Base-by-base conservation (phyloP, 2,888 invertebrate species). In the Gibbula magus region DNA sequence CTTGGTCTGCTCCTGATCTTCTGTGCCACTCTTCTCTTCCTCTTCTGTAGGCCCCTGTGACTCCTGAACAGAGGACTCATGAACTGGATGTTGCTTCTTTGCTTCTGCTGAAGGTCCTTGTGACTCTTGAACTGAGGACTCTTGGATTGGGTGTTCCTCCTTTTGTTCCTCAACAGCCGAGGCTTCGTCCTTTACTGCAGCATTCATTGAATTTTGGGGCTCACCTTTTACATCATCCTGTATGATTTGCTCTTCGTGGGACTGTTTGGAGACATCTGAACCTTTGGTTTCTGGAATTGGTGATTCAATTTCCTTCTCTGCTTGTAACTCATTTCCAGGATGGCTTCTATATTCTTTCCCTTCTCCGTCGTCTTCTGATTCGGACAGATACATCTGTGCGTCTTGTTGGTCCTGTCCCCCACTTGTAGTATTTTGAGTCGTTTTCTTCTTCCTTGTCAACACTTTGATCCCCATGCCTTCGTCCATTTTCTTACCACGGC, bases 41-140 rank as follows among this genome's bases (percentile, higher is more conserved):
- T 56, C 16, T 52, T 52, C 13, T 52, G 52, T 52, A 16, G 0
- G 13, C 0, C 25, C 35, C 7, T 35, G 35, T 8, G 73, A 76
- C 20, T 78, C 79, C 45, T 79, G 75, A 54, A 74, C 5, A 4
- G 8, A 35, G n/a, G 20, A 22, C 61, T 25, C 22, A 3, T 22
- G 16, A 13, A 25, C 16, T 61, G 22, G 25, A 61, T 25, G 25
- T 61, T 22, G 18, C 29, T 13, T 5, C 61, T 18, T 29, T 61
- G 80, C 73, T 80, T 95, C 79, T 66, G 16, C 91, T 96, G 97
- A 13, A 8, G 79, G 77, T n/a, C 53, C 25, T 51, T 80, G 67
- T 93, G 97, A 97, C 7, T 96, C 96, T 93, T 96, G 96, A 86
- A 94, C 95, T 7, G 32, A 13, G 2, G 29, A 29, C 29, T 5